Conservation (phyloP, 1,140 invertebrate genomes). For the Antheraea pernyi region DNA sequence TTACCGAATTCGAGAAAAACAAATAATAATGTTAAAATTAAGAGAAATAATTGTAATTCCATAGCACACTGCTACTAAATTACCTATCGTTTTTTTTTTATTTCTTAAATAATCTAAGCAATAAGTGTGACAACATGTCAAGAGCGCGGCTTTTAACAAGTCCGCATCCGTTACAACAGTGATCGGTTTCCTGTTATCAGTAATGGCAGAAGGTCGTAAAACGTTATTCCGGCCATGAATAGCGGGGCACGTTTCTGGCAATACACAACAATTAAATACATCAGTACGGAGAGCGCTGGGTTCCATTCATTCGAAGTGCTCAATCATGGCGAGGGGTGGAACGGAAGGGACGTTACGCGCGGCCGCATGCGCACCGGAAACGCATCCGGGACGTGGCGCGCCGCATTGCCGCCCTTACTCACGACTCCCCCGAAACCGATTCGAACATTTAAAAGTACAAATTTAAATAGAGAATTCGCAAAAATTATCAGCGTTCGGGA, state of each 20-base stretch:
- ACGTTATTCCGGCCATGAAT: constrained; percentile 23
- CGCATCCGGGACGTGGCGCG: constrained; percentile 70
- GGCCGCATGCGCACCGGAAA: constrained; percentile 66
- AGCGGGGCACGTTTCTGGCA: constrained; percentile 14
- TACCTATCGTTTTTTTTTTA: too few species aligned
- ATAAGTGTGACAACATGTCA: neutral
- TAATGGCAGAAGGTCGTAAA: constrained; percentile 14
- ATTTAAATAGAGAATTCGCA: neutral
- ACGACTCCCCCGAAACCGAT: constrained; percentile 9
- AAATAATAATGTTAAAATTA: too few species aligned
- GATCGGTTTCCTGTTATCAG: constrained; percentile 11
- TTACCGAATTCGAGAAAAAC: too few species aligned
- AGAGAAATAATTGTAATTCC: too few species aligned
- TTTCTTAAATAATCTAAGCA: too few species aligned
- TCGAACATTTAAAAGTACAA: neutral
- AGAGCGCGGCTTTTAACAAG: neutral
- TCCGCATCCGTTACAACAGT: constrained; percentile 6
- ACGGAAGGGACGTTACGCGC: constrained; percentile 70
- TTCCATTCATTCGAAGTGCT: constrained; percentile 48
- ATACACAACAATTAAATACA: constrained; percentile 28
- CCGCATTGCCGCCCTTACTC: constrained; percentile 45
- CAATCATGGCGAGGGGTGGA: constrained; percentile 53
- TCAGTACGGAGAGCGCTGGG: constrained; percentile 9
- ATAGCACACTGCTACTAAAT: too few species aligned
- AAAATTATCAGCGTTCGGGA: neutral